Evolutionary conservation across 2,113 vertebrate species (phyloP).

Genomic region (Coptodon rendalli): DNA sequence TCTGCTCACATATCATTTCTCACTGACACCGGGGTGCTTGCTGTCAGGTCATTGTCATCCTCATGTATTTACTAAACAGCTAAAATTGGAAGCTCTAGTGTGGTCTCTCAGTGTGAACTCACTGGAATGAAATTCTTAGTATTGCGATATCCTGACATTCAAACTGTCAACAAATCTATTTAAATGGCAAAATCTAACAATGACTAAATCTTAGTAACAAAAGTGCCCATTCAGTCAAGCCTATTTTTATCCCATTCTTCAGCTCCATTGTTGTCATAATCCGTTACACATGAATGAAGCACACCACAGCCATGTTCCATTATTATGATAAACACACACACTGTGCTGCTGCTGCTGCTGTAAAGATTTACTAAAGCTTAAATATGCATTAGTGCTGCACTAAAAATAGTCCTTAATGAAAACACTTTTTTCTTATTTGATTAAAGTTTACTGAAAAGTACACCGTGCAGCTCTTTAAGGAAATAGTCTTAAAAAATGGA

Average conservation of each 20-base stretch:
- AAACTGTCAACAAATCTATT: not conserved
- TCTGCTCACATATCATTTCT: not conserved
- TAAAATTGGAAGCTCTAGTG: not conserved
- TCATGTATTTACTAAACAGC: not conserved
- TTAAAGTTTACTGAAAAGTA: not conserved
- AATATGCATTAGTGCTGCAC: not conserved
- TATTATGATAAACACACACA: not conserved
- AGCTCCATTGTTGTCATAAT: not conserved
- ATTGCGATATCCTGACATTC: not conserved
- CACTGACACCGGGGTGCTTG: not conserved
- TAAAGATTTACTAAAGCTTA: not conserved
- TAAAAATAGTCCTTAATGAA: not conserved
- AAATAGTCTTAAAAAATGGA: not conserved
- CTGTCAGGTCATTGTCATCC: not conserved
- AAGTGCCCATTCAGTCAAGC: not conserved
- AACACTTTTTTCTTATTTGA: not conserved
- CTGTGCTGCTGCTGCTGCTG: not conserved
- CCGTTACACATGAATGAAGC: not conserved
- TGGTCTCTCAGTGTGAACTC: not conserved
- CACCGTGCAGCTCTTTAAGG: not conserved
- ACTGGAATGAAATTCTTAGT: not conserved
- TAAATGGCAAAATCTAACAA: not conserved
- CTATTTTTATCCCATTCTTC: not conserved
- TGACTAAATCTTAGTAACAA: not conserved
- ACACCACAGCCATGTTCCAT: not conserved